Percentiles rank a stretch among this genome's conserved stretches.
Conservation (phyloP, 1,140 invertebrate genomes). For the Coelopa frigida region DNA sequence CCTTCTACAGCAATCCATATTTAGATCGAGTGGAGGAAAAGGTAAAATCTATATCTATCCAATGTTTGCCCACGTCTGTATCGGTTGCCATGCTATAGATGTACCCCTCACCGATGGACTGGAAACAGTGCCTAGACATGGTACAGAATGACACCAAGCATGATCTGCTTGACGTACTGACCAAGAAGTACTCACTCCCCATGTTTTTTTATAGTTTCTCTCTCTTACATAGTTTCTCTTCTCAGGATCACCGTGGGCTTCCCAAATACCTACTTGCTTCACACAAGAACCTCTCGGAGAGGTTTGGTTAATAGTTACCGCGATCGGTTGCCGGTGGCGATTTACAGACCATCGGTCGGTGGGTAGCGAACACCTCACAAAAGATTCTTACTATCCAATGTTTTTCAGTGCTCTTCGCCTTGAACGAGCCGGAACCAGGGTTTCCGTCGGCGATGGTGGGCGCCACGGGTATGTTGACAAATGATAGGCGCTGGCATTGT, state of each 20-base stretch:
- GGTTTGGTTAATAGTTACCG: conserved; percentile 64
- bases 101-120: conserved; percentile 19
- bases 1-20: conserved; percentile 70
- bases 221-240: background rate
- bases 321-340: conserved; percentile 64
- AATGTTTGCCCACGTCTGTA: conserved; percentile 41
- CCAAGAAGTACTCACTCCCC: conserved; percentile 5
- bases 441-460: conserved; percentile 31
- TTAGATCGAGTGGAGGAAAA: conserved; percentile 58
- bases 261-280: conserved; percentile 82
- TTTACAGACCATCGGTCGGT: conserved; percentile 85
- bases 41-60: conserved; percentile 47
- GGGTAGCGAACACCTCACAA: too few relatives aligned
- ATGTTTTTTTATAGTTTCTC: too few relatives aligned
- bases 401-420: conserved; percentile 24
- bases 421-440: conserved; percentile 28
- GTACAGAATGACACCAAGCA: background rate
- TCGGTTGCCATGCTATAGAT: conserved; percentile 64
- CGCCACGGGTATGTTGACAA: conserved; percentile 34
- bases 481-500: conserved; percentile 29
- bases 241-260: conserved; percentile 54
- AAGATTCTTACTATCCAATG: too few relatives aligned
- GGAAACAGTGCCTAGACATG: background rate
- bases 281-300: conserved; percentile 73
- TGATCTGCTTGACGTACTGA: background rate